A percentile compares a stretch with the other conserved stretches of the same genome.
These are phyloP conservation scores for Girardia tigrina DNA, from an alignment of 2,888 invertebrate genomes.

Conservation along the genomic window DNA sequence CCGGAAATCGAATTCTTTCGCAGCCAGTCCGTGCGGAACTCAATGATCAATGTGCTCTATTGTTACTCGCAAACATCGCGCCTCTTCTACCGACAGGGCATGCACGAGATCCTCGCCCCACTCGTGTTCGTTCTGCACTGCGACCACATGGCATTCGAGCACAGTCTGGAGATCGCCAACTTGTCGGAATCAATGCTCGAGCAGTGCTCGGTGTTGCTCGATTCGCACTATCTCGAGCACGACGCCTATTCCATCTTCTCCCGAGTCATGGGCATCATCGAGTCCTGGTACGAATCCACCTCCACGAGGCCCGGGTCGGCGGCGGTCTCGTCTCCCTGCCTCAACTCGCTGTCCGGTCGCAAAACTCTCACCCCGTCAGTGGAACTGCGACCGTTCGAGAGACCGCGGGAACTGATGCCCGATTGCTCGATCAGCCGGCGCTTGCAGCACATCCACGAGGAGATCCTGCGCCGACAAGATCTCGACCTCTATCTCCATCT, in stretches of 20 bases:
- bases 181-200: conserved; percentile 37
- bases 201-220: conserved; percentile 53
- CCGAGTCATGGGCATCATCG: conserved; percentile 51
- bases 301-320: no score
- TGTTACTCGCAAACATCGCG: conserved; percentile 53
- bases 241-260: conserved; percentile 59
- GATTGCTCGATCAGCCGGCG: conserved; percentile 40
- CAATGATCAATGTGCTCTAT: conserved; percentile 59
- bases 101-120: conserved; percentile 73
- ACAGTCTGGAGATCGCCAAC: conserved; percentile 55
- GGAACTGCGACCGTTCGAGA: conserved; percentile 16
- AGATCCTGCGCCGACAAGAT: conserved; percentile 58
- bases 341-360: no score
- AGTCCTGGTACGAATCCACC: conserved; percentile 53
- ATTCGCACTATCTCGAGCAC: conserved; percentile 61
- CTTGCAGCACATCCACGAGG: conserved; percentile 54
- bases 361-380: no score
- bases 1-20: conserved; percentile 69
- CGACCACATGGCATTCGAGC: conserved; percentile 61
- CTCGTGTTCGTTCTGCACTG: conserved; percentile 63
- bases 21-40: conserved; percentile 58
- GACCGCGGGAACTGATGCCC: conserved; percentile 14
- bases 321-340: no score
- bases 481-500: conserved; percentile 59
- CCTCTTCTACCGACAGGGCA: conserved; percentile 54